Evolutionary conservation across 2,888 invertebrate genomes (phyloP).

Genomic region (Euphydryas editha): DNA sequence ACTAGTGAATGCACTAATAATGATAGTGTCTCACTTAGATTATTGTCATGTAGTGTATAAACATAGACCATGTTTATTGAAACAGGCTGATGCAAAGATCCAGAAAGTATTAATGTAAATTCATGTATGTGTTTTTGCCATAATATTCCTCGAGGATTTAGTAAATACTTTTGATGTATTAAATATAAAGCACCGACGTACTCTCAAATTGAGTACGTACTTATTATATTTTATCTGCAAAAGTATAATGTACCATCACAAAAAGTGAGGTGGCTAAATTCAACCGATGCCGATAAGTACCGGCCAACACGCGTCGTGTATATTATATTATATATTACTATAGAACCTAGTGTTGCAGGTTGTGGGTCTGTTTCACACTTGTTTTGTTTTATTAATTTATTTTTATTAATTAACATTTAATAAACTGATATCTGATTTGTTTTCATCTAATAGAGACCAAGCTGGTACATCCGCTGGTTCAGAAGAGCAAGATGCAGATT

Average conservation of each 20-base stretch:
- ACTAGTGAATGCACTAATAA: neutral
- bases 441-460: slow-evolving; percentile 60
- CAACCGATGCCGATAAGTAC: too few species aligned
- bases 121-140: neutral
- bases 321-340: too few species aligned
- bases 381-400: too few species aligned
- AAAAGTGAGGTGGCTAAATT: too few species aligned
- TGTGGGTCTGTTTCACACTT: too few species aligned
- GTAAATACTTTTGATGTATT: neutral
- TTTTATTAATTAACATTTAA: too few species aligned
- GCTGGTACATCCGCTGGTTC: slow-evolving; percentile 56
- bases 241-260: too few species aligned
- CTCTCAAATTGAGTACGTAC: slow-evolving; percentile 1
- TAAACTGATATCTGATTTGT: neutral
- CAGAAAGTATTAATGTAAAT: neutral
- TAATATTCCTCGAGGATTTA: neutral
- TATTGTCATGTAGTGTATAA: slow-evolving; percentile 5
- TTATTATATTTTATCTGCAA: too few species aligned
- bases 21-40: neutral
- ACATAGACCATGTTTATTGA: neutral
- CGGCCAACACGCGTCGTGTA: too few species aligned
- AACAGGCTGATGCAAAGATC: neutral
- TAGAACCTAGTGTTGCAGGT: too few species aligned
- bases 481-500: slow-evolving; percentile 67
- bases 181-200: neutral